A percentile compares a stretch with the other conserved stretches of the same genome.
These are phyloP conservation scores for Erethizon dorsatum DNA, from an alignment of 2,797 vertebrate genomes.

Conservation along the genomic window DNA sequence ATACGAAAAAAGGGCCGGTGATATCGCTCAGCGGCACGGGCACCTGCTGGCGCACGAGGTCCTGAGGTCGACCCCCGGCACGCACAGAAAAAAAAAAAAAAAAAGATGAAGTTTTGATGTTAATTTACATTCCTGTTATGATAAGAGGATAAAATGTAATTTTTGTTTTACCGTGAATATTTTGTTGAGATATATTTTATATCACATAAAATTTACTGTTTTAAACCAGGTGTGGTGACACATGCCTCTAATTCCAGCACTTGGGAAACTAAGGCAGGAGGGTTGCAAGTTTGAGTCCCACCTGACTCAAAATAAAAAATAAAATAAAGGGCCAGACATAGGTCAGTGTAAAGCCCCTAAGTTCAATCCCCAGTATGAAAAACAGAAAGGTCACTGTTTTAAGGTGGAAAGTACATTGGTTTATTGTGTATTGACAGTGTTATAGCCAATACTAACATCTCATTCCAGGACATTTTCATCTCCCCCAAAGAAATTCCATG, in stretches of 20 bases:
- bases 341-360: not conserved
- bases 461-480: slow-evolving; percentile 31
- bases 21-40: too few relatives aligned
- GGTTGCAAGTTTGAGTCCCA: not conserved
- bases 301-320: not conserved
- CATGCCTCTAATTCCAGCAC: not conserved
- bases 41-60: too few relatives aligned
- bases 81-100: too few relatives aligned
- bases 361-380: not conserved
- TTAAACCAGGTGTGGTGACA: not conserved
- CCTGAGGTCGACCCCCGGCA: too few relatives aligned
- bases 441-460: not conserved
- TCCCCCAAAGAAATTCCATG: not conserved
- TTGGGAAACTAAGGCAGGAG: not conserved
- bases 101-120: not conserved
- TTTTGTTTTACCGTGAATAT: slow-evolving; percentile 82
- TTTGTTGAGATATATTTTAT: slow-evolving; percentile 61
- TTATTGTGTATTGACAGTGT: slow-evolving; percentile 49
- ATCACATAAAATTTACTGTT: slow-evolving; percentile 33
- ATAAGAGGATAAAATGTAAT: slow-evolving; percentile 67
- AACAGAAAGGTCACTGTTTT: not conserved
- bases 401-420: slow-evolving; percentile 7
- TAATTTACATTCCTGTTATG: slow-evolving; percentile 55
- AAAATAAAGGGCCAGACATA: not conserved
- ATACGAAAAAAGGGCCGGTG: too few relatives aligned